Evolutionary conservation across 2,113 vertebrate genomes (phyloP).

Genomic region (Eolophus roseicapilla): DNA sequence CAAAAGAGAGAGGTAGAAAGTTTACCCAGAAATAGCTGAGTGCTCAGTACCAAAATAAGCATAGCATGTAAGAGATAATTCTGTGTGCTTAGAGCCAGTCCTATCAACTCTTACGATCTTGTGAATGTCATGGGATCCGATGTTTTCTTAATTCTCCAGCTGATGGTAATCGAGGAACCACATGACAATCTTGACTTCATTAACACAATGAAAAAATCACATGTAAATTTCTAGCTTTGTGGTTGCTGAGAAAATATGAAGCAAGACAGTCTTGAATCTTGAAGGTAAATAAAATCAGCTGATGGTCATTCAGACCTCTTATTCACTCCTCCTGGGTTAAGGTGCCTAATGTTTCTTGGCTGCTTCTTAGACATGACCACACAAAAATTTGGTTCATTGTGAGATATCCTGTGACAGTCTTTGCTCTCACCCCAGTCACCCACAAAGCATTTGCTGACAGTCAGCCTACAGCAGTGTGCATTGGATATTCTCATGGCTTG

Average conservation of each 20-base stretch:
- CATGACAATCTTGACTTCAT: constrained; percentile 3
- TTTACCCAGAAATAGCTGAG: neutral
- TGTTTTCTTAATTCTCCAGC: neutral
- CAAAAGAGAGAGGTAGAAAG: neutral
- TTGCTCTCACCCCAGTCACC: neutral
- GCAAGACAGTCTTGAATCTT: neutral
- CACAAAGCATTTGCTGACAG: neutral
- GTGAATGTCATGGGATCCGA: constrained; percentile 33
- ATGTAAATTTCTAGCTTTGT: neutral
- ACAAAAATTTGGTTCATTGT: neutral
- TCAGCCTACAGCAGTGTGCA: rapidly evolving
- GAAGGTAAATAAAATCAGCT: neutral
- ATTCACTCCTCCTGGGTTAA: neutral
- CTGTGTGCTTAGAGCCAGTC: neutral
- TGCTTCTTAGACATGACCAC: neutral
- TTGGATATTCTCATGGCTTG: neutral
- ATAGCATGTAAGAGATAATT: neutral
- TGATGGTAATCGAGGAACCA: constrained; percentile 4
- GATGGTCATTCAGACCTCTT: neutral
- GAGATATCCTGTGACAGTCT: neutral
- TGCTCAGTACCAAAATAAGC: neutral
- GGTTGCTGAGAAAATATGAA: neutral
- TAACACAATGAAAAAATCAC: neutral
- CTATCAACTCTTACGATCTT: neutral
- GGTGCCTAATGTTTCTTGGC: neutral